phyloP scores from a whole-genome alignment of 2,797 vertebrate species.

The Girardinus metallicus region DNA sequence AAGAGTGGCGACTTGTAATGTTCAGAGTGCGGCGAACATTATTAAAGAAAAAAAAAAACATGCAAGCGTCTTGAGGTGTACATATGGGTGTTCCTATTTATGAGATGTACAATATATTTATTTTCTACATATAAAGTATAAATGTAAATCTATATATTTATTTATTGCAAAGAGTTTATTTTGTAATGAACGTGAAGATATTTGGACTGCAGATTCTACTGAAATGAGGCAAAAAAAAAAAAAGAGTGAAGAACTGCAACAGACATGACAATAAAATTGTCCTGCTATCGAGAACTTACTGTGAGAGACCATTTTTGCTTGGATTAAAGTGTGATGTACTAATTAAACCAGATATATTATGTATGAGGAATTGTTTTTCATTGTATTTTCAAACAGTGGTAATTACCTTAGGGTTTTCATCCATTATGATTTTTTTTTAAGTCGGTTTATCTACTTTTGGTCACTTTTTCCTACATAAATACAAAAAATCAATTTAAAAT shows the following conservation, averaged over 20 bases:
- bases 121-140: slow-evolving; percentile 98
- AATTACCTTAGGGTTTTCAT: neutral
- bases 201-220: slow-evolving; percentile 95
- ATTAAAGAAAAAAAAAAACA: slow-evolving; percentile 77
- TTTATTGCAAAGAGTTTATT: slow-evolving; percentile 99
- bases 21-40: slow-evolving; percentile 86
- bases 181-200: slow-evolving; percentile 98
- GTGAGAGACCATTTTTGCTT: slow-evolving; percentile 79
- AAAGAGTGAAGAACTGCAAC: slow-evolving; percentile 79
- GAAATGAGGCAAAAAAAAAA: slow-evolving; percentile 81
- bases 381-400: slow-evolving; percentile 11
- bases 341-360: slow-evolving; percentile 77
- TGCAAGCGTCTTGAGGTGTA: slow-evolving; percentile 91
- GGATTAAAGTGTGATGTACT: slow-evolving; percentile 70
- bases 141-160: slow-evolving; percentile 99
- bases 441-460: neutral
- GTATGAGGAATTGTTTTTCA: slow-evolving; percentile 51
- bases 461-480: neutral
- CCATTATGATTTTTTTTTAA: neutral
- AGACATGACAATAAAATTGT: slow-evolving; percentile 96
- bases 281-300: slow-evolving; percentile 79
- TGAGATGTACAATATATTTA: slow-evolving; percentile 99
- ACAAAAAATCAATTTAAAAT: neutral
- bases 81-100: slow-evolving; percentile 98
- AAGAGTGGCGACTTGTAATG: slow-evolving; percentile 82